A percentile compares a stretch with the other conserved stretches of the same genome.
Conservation (phyloP, 2,888 invertebrate species). For the Polyommatus iphigenia region DNA sequence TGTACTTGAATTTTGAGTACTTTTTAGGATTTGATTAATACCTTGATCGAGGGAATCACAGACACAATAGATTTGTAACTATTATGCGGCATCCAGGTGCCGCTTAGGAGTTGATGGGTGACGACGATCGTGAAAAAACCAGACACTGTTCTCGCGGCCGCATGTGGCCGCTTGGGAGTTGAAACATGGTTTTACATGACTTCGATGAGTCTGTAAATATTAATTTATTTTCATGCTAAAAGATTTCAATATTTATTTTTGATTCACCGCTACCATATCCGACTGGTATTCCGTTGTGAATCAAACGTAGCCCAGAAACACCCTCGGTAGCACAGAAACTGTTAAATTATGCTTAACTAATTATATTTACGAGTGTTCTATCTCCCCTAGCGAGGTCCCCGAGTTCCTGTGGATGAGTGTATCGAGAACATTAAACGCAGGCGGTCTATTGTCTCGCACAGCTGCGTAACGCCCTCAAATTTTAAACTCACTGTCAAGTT, state of each 20-base stretch:
- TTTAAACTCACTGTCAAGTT: slow-evolving; percentile 68
- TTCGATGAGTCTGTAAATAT: no score
- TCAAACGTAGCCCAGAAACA: neutral
- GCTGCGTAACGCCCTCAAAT: slow-evolving; percentile 58
- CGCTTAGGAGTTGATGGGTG: no score
- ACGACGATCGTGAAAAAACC: no score
- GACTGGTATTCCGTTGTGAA: neutral
- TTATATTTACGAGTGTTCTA: slow-evolving; percentile 19
- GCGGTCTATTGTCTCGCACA: slow-evolving; percentile 59
- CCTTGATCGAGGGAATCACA: no score
- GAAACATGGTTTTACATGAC: no score
- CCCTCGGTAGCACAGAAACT: neutral
- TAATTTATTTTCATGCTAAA: no score
- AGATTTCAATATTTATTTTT: neutral
- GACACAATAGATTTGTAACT: no score
- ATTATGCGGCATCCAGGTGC: no score
- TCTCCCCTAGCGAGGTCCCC: slow-evolving; percentile 6
- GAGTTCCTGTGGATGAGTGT: slow-evolving; percentile 24
- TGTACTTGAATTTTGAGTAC: neutral
- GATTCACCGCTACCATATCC: neutral
- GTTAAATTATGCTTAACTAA: slow-evolving; percentile 23
- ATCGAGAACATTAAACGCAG: slow-evolving; percentile 41
- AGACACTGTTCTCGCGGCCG: no score
- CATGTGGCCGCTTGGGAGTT: no score
- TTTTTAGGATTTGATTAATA: neutral